These are phyloP conservation scores for Ornithorhynchus anatinus DNA, from an alignment of 2,113 vertebrate species.

Conservation along the genomic window DNA sequence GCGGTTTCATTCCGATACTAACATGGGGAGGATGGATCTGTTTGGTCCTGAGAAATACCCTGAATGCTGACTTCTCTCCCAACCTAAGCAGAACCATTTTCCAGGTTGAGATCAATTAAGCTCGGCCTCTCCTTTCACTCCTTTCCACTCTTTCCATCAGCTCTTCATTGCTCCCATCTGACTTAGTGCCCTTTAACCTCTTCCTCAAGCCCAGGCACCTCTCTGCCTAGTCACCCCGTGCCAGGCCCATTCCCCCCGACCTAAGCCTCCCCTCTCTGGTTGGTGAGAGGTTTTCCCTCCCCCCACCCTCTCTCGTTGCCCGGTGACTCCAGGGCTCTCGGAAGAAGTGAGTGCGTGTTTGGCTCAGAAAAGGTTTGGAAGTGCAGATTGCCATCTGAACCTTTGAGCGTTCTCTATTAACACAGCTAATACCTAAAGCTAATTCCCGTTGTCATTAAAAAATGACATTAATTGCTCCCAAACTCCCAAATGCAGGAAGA, in stretches of 20 bases:
- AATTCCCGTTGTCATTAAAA: slow-evolving; percentile 30
- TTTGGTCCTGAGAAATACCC: slow-evolving; percentile 9
- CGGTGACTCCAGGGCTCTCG: background rate
- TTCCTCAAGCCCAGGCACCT: background rate
- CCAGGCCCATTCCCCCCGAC: background rate
- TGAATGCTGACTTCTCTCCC: slow-evolving; percentile 15
- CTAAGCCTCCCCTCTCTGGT: background rate
- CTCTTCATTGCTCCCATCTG: background rate
- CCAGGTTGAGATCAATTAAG: background rate
- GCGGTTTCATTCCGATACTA: too few relatives aligned
- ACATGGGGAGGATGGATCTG: slow-evolving; percentile 30
- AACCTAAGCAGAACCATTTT: slow-evolving; percentile 23
- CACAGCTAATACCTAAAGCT: background rate
- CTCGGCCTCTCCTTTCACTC: background rate
- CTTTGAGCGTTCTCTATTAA: background rate
- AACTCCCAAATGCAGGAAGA: slow-evolving; percentile 11
- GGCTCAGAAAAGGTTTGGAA: background rate
- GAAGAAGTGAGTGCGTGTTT: background rate
- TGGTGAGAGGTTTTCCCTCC: background rate
- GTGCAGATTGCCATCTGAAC: slow-evolving; percentile 5
- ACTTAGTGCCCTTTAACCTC: background rate
- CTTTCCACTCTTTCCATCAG: background rate
- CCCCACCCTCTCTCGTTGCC: background rate
- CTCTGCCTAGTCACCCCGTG: background rate
- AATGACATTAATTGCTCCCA: slow-evolving; percentile 22